Conservation (phyloP, 1,140 invertebrate genomes). For the Paraescarpia echinospica region DNA sequence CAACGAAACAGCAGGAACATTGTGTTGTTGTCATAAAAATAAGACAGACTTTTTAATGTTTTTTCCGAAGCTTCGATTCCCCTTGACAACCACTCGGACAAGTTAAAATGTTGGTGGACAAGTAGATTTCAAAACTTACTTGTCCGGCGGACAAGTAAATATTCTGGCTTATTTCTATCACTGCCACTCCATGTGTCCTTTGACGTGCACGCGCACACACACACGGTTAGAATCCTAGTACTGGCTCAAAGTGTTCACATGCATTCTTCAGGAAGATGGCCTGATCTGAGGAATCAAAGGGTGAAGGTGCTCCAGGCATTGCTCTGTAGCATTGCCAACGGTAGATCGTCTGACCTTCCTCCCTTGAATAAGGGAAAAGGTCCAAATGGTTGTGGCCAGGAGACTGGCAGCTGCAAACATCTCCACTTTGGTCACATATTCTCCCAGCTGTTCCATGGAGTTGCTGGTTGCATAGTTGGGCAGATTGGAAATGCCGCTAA, state of each 20-base stretch:
- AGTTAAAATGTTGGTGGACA: too few species aligned
- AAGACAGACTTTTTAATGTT: too few species aligned
- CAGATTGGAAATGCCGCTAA: neutral
- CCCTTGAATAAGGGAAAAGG: neutral
- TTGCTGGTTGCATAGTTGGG: neutral
- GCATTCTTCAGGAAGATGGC: neutral
- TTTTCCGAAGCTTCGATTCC: too few species aligned
- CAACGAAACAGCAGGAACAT: too few species aligned
- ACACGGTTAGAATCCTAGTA: neutral
- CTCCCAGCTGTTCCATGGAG: neutral
- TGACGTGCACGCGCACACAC: too few species aligned
- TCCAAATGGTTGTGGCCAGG: slow-evolving; percentile 10
- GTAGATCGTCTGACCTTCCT: neutral
- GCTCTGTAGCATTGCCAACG: slow-evolving; percentile 8
- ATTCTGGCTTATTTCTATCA: too few species aligned
- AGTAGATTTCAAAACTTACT: too few species aligned
- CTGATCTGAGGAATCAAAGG: neutral
- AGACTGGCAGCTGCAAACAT: slow-evolving; percentile 2
- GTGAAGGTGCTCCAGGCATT: neutral
- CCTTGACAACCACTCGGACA: too few species aligned
- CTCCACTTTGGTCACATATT: slow-evolving; percentile 2
- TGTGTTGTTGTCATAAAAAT: too few species aligned
- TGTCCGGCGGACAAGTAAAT: too few species aligned
- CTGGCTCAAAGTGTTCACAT: slow-evolving; percentile 18
- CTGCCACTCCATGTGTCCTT: too few species aligned